Conservation (phyloP, 1,140 invertebrate genomes). For the Drosophila trapezifrons region DNA sequence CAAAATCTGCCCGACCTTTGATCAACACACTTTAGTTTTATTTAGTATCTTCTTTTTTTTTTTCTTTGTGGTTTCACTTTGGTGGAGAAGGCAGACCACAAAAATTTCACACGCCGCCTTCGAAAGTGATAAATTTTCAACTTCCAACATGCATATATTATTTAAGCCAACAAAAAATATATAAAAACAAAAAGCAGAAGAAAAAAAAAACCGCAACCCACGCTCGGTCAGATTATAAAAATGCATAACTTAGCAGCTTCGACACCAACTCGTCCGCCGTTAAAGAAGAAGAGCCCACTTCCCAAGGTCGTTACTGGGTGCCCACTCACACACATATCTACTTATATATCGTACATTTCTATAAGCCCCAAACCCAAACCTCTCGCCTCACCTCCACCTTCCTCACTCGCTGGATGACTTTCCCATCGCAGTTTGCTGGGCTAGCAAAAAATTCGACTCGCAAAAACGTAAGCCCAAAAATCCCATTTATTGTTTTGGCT, state of each 20-base stretch:
- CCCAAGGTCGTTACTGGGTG: constrained; percentile 65
- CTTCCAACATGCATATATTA: constrained; percentile 57
- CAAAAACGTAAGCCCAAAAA: constrained; percentile 61
- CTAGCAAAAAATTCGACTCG: constrained; percentile 52
- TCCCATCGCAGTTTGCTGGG: constrained; percentile 61
- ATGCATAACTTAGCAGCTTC: constrained; percentile 74
- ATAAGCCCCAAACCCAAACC: constrained; percentile 1
- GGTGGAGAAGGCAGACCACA: constrained; percentile 39
- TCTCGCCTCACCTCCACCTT: constrained; percentile 1
- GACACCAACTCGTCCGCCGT: constrained; percentile 55
- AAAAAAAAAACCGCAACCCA: constrained; percentile 50
- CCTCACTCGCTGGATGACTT: constrained; percentile 45
- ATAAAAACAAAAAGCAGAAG: constrained; percentile 31
- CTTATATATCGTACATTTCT: constrained; percentile 5
- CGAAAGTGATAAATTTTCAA: constrained; percentile 73
- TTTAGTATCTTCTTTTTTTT: not conserved
- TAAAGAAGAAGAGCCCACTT: constrained; percentile 40
- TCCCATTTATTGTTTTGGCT: constrained; percentile 70
- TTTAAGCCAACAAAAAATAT: constrained; percentile 43
- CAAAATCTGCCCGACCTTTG: constrained; percentile 27
- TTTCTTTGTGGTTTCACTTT: constrained; percentile 32
- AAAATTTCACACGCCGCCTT: constrained; percentile 71
- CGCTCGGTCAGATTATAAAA: constrained; percentile 51
- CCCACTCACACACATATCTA: constrained; percentile 16
- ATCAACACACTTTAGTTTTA: constrained; percentile 11